A percentile compares a stretch with the other conserved stretches of the same genome.
Evolutionary conservation across 2,888 invertebrate genomes (phyloP).

Genomic region (Strigamia maritima): DNA sequence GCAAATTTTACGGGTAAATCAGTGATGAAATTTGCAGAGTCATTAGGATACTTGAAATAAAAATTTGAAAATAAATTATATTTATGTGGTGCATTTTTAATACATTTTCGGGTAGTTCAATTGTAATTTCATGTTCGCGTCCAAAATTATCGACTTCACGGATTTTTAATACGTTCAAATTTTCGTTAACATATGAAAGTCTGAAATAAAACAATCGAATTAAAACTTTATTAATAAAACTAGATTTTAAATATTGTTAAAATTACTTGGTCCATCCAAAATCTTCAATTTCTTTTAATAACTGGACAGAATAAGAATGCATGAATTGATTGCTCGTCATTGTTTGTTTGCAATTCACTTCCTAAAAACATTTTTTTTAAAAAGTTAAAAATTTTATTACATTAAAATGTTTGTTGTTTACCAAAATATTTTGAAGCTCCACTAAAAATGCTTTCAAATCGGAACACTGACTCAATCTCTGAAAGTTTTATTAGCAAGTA

Average conservation of each 20-base stretch:
- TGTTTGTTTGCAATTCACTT: neutral
- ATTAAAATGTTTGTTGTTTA: neutral
- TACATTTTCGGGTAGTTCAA: neutral
- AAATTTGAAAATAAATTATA: neutral
- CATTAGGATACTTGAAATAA: neutral
- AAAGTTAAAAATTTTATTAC: neutral
- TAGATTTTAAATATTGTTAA: neutral
- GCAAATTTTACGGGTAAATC: neutral
- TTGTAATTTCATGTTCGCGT: neutral
- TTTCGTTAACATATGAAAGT: neutral
- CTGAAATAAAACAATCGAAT: neutral
- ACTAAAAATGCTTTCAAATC: neutral
- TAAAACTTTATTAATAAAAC: neutral
- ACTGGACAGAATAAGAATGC: neutral
- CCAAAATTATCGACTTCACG: neutral
- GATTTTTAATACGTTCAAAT: neutral
- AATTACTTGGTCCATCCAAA: constrained; percentile 23
- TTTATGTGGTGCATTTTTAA: neutral
- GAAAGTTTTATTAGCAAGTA: neutral
- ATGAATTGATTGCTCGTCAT: neutral
- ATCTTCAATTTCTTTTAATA: neutral
- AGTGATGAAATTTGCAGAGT: neutral
- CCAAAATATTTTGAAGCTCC: constrained; percentile 21
- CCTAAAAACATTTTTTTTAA: neutral
- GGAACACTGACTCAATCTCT: neutral